phyloP scores from a whole-genome alignment of 2,888 invertebrate species.

The Erebia palarica region DNA sequence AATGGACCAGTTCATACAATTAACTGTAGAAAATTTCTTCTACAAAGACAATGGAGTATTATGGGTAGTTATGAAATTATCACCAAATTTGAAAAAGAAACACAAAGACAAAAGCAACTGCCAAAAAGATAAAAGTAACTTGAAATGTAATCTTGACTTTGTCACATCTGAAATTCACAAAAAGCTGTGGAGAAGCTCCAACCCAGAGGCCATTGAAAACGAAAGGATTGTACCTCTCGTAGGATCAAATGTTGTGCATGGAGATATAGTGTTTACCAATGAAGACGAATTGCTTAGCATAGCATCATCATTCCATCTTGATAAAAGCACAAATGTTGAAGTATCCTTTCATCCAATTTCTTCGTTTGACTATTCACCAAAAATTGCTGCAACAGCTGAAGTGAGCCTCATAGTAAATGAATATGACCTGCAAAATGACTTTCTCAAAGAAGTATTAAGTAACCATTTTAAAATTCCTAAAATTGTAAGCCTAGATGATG shows the following conservation, averaged over 20 bases:
- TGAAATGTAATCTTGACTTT: slow-evolving; percentile 60
- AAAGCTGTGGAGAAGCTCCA: slow-evolving; percentile 59
- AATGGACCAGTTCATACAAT: slow-evolving; percentile 65
- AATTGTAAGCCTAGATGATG: slow-evolving; percentile 84
- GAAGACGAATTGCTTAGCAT: slow-evolving; percentile 70
- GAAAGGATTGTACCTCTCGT: slow-evolving; percentile 67
- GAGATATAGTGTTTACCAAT: slow-evolving; percentile 56
- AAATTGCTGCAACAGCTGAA: slow-evolving; percentile 70
- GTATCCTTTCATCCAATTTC: slow-evolving; percentile 67
- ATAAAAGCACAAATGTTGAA: slow-evolving; percentile 49
- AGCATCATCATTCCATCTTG: slow-evolving; percentile 56
- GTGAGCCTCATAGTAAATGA: slow-evolving; percentile 69
- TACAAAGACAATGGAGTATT: slow-evolving; percentile 72
- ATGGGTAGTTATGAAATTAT: slow-evolving; percentile 68
- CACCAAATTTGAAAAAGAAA: slow-evolving; percentile 55
- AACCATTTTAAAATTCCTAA: slow-evolving; percentile 87
- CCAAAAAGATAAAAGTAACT: slow-evolving; percentile 42
- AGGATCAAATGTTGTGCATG: slow-evolving; percentile 57
- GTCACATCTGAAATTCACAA: slow-evolving; percentile 69
- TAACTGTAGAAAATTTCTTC: slow-evolving; percentile 73
- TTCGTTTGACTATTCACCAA: slow-evolving; percentile 64
- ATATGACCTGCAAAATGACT: slow-evolving; percentile 69
- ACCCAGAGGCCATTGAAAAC: slow-evolving; percentile 51
- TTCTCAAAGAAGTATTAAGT: slow-evolving; percentile 83
- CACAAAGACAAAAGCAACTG: slow-evolving; percentile 47